Evolutionary conservation across 2,888 invertebrate species (phyloP), one percentile per base, ranked within the genome.

Genomic region (Agelastica alni): DNA sequence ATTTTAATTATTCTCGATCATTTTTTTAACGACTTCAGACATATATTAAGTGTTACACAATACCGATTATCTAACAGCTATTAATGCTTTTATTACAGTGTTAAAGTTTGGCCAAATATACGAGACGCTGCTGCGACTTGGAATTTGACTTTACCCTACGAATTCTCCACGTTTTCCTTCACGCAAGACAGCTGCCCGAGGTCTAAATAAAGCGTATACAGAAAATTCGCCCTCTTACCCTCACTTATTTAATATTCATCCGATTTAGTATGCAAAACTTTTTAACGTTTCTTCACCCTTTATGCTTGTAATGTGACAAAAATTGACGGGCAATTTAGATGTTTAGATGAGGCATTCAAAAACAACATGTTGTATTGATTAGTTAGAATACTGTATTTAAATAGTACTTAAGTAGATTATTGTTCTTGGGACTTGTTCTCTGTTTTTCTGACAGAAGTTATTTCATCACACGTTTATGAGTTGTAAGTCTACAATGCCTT

Each of bases 191-290:
- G 45, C 45, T 45, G 45, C 45, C 10, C 22, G 7, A 13, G 7
- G 31, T 44, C 32, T 44, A 32, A 44, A 42, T 42, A 42, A 28
- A 42, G 30, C 42, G 5, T 6, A 16, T 28, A 28, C 45, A 32
- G 6, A 9, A 32, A 10, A 18, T 17, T 30, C 14, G 22, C 17
- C 6, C 32, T 51, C 44, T 20, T 36, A 44, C 51, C 51, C 58
- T 44, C 44, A 51, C 44, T 26, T 47, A 54, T 54, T 54, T 58
- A 51, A 51, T 58, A 54, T 58, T 58, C 58, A 54, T 51, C 47
- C 51, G 48, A 54, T 58, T 51, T 54, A 45, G 45, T 58, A 58
- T 58, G 58, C 58, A 58, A 58, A 58, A 54, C 54, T 54, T 58
- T 58, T 58, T 54, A 54, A 58, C 51, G 28, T 44, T 32, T 41